Conservation (phyloP, 2,113 vertebrate genomes). For the Leucosticte australis region DNA sequence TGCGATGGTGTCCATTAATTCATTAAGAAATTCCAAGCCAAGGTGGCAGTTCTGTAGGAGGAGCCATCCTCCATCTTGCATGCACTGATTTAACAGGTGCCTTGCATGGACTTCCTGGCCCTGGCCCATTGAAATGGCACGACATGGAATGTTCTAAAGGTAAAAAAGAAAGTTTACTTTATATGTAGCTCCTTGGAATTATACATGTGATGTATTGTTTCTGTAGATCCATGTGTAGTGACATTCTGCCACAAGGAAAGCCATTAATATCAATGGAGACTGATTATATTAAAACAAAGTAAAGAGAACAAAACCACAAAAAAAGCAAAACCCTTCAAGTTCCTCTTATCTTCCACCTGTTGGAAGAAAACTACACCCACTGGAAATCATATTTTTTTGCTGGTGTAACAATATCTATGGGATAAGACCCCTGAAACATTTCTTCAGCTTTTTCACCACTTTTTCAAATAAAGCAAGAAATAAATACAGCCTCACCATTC, state of each 20-base stretch:
- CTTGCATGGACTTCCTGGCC: constrained; percentile 85
- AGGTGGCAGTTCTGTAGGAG: constrained; percentile 89
- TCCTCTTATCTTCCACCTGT: not conserved
- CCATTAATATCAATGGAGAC: not conserved
- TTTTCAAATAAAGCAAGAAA: not conserved
- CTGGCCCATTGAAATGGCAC: constrained; percentile 85
- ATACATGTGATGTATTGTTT: not conserved
- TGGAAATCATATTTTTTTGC: not conserved
- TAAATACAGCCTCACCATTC: not conserved
- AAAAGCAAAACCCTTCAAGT: not conserved
- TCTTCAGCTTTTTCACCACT: not conserved
- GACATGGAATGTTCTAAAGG: constrained; percentile 73
- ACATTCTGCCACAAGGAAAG: not conserved
- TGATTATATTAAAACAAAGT: not conserved
- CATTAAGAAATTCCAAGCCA: constrained; percentile 81
- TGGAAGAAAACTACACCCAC: not conserved
- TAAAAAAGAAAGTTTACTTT: not conserved
- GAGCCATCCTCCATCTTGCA: constrained; percentile 84
- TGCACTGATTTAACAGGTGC: constrained; percentile 76
- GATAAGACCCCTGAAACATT: not conserved
- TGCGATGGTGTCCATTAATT: constrained; percentile 79
- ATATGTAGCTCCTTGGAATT: not conserved
- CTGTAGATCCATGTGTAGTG: not conserved
- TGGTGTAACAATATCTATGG: not conserved
- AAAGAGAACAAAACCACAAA: not conserved